These are phyloP conservation scores for Xenopus petersii DNA, from an alignment of 2,797 vertebrate species.

Conservation along the genomic window DNA sequence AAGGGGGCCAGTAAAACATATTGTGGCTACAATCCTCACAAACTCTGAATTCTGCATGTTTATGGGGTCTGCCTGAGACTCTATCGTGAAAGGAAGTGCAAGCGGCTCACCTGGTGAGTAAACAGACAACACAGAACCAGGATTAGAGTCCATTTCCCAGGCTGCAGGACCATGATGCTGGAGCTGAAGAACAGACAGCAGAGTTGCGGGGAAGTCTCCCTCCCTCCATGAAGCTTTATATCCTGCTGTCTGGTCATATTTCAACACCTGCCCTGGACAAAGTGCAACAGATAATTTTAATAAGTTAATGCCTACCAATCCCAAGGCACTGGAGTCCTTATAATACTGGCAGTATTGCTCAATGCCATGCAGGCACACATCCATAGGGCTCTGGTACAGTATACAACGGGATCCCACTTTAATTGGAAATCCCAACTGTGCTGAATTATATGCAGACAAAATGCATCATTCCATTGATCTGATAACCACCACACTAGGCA, in stretches of 20 bases:
- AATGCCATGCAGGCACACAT: slow-evolving; percentile 7
- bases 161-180: slow-evolving; percentile 8
- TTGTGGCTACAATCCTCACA: too few species aligned
- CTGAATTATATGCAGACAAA: too few species aligned
- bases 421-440: too few species aligned
- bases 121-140: slow-evolving; percentile 23
- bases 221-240: slow-evolving; percentile 33
- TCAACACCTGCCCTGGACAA: slow-evolving; percentile 22
- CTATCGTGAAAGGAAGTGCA: too few species aligned
- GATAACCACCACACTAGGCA: too few species aligned
- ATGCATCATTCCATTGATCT: too few species aligned
- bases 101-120: slow-evolving; percentile 32
- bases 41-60: too few species aligned
- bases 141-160: slow-evolving; percentile 25
- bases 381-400: too few species aligned
- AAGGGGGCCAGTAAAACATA: too few species aligned
- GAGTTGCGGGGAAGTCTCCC: slow-evolving; percentile 2
- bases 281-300: slow-evolving; percentile 39
- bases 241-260: slow-evolving; percentile 3
- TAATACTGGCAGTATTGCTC: slow-evolving; percentile 30
- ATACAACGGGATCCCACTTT: too few species aligned
- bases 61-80: too few species aligned
- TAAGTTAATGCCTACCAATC: slow-evolving; percentile 42
- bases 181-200: background rate
- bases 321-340: background rate